Percentiles rank a stretch among this genome's conserved stretches.
Evolutionary conservation across 1,140 invertebrate genomes (phyloP).

Genomic region (Globodera rostochiensis): DNA sequence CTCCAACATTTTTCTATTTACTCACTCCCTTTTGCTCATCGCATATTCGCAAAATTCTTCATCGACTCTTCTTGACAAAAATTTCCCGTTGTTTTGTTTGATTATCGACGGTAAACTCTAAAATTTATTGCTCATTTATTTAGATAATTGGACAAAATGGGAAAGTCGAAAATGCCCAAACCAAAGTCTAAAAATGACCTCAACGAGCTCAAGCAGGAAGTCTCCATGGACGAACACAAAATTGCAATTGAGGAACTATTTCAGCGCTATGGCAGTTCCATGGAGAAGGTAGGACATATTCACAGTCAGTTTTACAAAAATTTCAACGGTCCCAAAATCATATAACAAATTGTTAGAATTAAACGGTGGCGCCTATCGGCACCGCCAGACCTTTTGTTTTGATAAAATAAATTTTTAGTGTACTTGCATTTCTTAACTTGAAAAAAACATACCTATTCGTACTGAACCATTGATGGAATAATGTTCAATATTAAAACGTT

Average conservation of each 20-base stretch:
- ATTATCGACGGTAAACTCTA: not conserved
- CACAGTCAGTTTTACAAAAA: no score
- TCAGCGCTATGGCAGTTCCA: conserved; percentile 89
- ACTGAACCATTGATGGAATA: no score
- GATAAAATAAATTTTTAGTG: no score
- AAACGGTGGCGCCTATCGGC: no score
- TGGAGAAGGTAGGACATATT: conserved; percentile 79
- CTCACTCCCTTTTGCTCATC: not conserved
- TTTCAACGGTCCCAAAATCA: no score
- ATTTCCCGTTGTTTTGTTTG: not conserved
- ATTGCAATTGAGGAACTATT: conserved; percentile 78
- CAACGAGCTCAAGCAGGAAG: conserved; percentile 54
- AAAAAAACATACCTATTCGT: no score
- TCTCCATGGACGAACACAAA: conserved; percentile 81
- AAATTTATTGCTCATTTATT: not conserved
- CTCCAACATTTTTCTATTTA: not conserved
- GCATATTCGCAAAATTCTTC: conserved; percentile 5
- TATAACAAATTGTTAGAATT: no score
- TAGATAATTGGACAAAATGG: conserved; percentile 45
- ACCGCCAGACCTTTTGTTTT: no score
- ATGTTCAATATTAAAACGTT: no score
- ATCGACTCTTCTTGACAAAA: no score
- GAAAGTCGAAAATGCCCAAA: conserved; percentile 40
- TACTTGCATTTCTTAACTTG: no score
- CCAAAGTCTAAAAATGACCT: conserved; percentile 28